These are phyloP conservation scores for Pseudochirops cupreus DNA, from an alignment of 2,797 vertebrate species.

Conservation along the genomic window DNA sequence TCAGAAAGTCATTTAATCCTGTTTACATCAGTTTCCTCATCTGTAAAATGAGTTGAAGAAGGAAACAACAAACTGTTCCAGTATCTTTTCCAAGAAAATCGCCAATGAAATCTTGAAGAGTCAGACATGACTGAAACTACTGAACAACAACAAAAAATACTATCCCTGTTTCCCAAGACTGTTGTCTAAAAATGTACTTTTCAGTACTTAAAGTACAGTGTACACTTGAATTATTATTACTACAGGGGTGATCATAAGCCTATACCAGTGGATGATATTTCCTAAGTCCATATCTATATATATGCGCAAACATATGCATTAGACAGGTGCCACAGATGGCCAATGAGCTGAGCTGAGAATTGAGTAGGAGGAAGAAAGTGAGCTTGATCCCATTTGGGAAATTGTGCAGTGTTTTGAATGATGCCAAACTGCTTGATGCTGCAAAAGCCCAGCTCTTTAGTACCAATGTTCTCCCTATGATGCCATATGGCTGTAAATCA, in stretches of 20 bases:
- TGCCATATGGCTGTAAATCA: conserved; percentile 6
- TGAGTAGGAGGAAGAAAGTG: neutral
- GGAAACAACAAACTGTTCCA: neutral
- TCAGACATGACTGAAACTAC: neutral
- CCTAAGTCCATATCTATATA: conserved; percentile 5
- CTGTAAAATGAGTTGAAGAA: neutral
- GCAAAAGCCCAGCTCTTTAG: neutral
- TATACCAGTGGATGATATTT: neutral
- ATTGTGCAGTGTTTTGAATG: neutral
- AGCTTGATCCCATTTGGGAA: neutral
- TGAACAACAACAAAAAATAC: neutral
- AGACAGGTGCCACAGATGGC: neutral
- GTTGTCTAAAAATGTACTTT: neutral
- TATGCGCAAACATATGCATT: conserved; percentile 2
- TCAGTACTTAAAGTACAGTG: neutral
- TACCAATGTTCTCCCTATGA: neutral
- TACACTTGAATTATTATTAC: neutral
- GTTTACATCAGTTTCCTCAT: neutral
- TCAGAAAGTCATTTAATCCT: neutral
- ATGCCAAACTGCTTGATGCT: neutral
- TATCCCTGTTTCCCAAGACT: neutral
- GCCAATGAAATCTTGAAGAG: neutral
- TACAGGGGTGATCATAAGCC: neutral
- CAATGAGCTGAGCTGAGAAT: neutral
- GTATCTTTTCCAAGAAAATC: neutral